Evolutionary conservation across 30 jellyfish, hydroid and myxozoan species (phyloP).

Genomic region (Sanderia malayensis): DNA sequence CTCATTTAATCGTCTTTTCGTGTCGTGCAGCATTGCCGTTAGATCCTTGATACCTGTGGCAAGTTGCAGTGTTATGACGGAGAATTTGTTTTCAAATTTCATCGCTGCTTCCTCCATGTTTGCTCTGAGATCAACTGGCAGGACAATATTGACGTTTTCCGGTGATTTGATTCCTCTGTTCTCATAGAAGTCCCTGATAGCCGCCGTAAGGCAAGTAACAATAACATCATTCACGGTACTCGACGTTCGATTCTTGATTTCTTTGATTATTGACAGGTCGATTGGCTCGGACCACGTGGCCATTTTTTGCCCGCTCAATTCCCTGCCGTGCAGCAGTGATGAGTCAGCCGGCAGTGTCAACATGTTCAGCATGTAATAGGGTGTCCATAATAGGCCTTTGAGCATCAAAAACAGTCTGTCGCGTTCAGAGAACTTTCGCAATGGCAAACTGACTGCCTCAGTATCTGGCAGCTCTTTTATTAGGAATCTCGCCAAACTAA

Average conservation of each 20-base stretch:
- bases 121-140: slow-evolving; percentile 73
- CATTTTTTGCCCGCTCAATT: slow-evolving; percentile 51
- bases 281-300: slow-evolving; percentile 81
- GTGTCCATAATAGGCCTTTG: slow-evolving; percentile 70
- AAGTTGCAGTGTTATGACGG: slow-evolving; percentile 52
- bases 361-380: slow-evolving; percentile 40
- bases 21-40: slow-evolving; percentile 28
- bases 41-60: slow-evolving; percentile 45
- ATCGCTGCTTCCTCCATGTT: slow-evolving; percentile 57
- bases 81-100: slow-evolving; percentile 52
- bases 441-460: slow-evolving; percentile 34
- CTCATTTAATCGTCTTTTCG: slow-evolving; percentile 43
- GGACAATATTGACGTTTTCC: slow-evolving; percentile 35
- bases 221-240: slow-evolving; percentile 82
- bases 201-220: slow-evolving; percentile 48
- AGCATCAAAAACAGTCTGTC: slow-evolving; percentile 35
- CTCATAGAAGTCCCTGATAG: slow-evolving; percentile 39
- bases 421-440: slow-evolving; percentile 63
- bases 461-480: slow-evolving; percentile 52
- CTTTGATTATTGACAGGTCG: slow-evolving; percentile 51
- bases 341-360: slow-evolving; percentile 46
- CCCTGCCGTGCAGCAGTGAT: slow-evolving; percentile 49
- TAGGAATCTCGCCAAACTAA: slow-evolving; percentile 57
- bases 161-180: slow-evolving; percentile 12
- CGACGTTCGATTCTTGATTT: slow-evolving; percentile 43